Base-by-base conservation (phyloP, 2,888 invertebrate genomes). In the Myopa tessellatipennis region DNA sequence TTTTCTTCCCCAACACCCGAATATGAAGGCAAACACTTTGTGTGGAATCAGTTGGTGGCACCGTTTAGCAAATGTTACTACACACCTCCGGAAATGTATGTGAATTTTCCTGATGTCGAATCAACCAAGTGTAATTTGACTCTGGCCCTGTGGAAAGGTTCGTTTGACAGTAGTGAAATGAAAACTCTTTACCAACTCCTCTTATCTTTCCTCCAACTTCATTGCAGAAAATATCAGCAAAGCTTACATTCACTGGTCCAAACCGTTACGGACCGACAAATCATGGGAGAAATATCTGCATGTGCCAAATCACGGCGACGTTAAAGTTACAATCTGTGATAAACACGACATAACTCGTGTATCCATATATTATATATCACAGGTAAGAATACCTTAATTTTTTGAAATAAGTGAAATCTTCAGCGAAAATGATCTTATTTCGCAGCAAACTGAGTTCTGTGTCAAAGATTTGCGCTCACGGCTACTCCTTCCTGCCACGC, bases 61-160 rank as follows among this genome's bases (percentile, higher is more conserved):
- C 90, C 93, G 12, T 89, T 90, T 5, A 87, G 90, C 4, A 89
- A 89, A 50, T 89, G 90, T 50, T 93, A 94, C 88, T 96, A 96
- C 88, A 93, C 94, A 0, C 93, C 94, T 82, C 94, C 95, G 3
- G 89, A 90, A 61, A 86, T 93, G 83, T 92, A 92, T 83, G 89
- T 90, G 76, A 91, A 91, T 68, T 94, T 93, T 88, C 94, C 95
- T 4, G 91, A 92, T 80, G 87, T 92, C 12, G 89, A 90, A n/a
- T 88, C 89, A 60, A 86, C 85, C 45, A 86, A 87, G 81, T 88
- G 87, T 82, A 87, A 89, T 80, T 77, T 90, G 1, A 85, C 88
- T 0, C 81, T 91, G 78, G 90, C 90, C 4, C 82, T 88, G 18
- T 85, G 85, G 78, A 82, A 84, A 82, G 85, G 89, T 88, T 83